Evolutionary conservation across 1,140 invertebrate genomes (phyloP).

Genomic region (Luehdorfia chinensis): DNA sequence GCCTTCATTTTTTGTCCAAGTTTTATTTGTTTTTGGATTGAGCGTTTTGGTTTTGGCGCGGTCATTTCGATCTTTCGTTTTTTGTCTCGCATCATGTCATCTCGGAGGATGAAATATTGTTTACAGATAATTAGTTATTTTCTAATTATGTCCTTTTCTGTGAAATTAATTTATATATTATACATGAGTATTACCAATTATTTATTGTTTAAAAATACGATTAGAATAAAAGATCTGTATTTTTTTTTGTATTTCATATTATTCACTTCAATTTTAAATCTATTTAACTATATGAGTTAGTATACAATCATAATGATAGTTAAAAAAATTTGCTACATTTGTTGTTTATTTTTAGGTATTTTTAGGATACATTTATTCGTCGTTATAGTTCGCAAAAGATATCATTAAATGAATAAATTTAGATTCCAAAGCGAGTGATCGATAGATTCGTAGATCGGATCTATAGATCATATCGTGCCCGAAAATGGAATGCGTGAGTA

Average conservation of each 20-base stretch:
- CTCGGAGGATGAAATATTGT: constrained; percentile 71
- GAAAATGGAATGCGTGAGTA: constrained; percentile 76
- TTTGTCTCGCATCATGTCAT: constrained; percentile 68
- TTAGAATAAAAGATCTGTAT: too few species aligned
- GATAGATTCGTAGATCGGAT: constrained; percentile 72
- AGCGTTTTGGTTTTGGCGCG: constrained; percentile 73
- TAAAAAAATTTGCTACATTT: too few species aligned
- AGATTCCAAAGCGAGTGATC: constrained; percentile 68
- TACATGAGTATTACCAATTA: too few species aligned
- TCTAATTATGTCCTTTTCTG: constrained; percentile 62
- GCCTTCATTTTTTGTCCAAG: constrained; percentile 69
- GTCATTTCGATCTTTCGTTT: constrained; percentile 69
- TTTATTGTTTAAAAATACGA: too few species aligned
- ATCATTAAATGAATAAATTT: constrained; percentile 73
- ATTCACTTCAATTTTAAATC: too few species aligned
- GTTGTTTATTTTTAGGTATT: too few species aligned
- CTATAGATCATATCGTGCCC: constrained; percentile 73
- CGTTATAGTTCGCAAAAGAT: constrained; percentile 53
- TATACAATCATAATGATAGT: too few species aligned
- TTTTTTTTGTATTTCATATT: too few species aligned
- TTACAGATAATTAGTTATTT: constrained; percentile 71
- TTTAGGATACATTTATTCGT: too few species aligned
- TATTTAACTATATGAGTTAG: too few species aligned
- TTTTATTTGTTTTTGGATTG: constrained; percentile 70
- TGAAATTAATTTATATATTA: constrained; percentile 20